Base-by-base conservation (phyloP, 2,888 invertebrate species). In the Melanostoma mellinum region DNA sequence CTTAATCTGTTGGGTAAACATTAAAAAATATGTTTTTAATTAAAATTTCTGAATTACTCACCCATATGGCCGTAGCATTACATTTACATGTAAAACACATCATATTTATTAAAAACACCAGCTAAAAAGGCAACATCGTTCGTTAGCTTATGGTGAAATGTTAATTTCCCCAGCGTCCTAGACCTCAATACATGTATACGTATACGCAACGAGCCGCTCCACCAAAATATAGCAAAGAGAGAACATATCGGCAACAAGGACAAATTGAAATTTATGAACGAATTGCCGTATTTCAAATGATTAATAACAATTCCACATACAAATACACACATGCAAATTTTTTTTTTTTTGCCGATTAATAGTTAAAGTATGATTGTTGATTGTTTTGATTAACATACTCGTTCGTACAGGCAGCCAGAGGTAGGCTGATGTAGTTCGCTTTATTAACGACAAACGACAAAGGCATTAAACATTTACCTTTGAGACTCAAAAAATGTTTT, bases 11-110 rank as follows among this genome's bases (percentile, higher is more conserved):
- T 46, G 74, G 74, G 58, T 71, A 60, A 84, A 61, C 75, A 84
- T 79, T 84, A 79, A 79, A 73, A 84, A 84, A 75, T 71, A 75
- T 79, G 74, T 56, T 84, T 84, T 84, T 84, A 84, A 84, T 84
- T 84, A 84, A 79, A 84, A 79, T 74, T 69, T 84, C 75, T 60
- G 79, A 68, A 84, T 79, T 56, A 78, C 74, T 79, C 74, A 60
- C 55, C 63, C 82, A 78, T 77, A 78, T 74, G 78, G 58, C 53
- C 63, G 10, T 65, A 35, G 60, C 71, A 52, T 68, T 69, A 78
- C 78, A 82, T 78, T 82, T 82, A 82, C 82, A 78, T 78, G 73
- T 60, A 40, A 63, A 78, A 69, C 52, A 74, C 78, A 78, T 74
- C 78, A 58, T 74, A 78, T 82, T 82, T 82, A 82, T 78, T 73